These are phyloP conservation scores for Acanthococcus lagerstroemiae DNA, from an alignment of 2,888 invertebrate species.

Conservation along the genomic window DNA sequence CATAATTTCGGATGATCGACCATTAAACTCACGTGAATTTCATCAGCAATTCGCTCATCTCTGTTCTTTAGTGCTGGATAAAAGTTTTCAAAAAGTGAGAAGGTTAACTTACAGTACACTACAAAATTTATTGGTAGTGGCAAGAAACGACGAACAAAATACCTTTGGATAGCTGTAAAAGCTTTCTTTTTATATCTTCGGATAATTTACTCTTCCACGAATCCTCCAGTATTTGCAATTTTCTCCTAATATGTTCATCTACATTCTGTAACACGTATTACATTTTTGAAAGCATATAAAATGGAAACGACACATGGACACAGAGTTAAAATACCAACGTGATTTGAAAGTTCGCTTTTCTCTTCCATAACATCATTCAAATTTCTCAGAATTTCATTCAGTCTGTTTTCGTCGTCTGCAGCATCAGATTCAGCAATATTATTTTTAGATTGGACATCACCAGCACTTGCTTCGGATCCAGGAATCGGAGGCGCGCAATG, in stretches of 20 bases:
- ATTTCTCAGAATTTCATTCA: not conserved
- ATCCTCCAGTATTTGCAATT: slow-evolving; percentile 48
- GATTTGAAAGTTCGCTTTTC: not conserved
- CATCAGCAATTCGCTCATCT: slow-evolving; percentile 47
- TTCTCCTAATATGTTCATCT: slow-evolving; percentile 43
- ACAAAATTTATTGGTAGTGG: not conserved
- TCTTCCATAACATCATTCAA: not conserved
- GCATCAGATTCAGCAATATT: not conserved
- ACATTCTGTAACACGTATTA: slow-evolving; percentile 14
- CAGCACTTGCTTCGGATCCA: too few relatives aligned
- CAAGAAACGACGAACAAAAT: slow-evolving; percentile 34
- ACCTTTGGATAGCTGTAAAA: slow-evolving; percentile 51
- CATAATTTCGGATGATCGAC: slow-evolving; percentile 50
- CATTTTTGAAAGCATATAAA: too few relatives aligned
- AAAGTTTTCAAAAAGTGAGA: not conserved
- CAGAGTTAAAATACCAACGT: too few relatives aligned
- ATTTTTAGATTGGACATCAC: not conserved
- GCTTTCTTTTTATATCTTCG: slow-evolving; percentile 44
- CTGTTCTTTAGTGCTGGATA: slow-evolving; percentile 37
- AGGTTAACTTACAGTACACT: too few relatives aligned
- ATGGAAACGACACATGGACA: too few relatives aligned
- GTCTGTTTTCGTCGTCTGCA: not conserved
- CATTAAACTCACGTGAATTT: slow-evolving; percentile 51
- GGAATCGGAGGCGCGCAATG: not conserved
- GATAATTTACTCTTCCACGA: slow-evolving; percentile 52